Conservation (phyloP, 2,888 invertebrate species). For the Miltochrista miniata region DNA sequence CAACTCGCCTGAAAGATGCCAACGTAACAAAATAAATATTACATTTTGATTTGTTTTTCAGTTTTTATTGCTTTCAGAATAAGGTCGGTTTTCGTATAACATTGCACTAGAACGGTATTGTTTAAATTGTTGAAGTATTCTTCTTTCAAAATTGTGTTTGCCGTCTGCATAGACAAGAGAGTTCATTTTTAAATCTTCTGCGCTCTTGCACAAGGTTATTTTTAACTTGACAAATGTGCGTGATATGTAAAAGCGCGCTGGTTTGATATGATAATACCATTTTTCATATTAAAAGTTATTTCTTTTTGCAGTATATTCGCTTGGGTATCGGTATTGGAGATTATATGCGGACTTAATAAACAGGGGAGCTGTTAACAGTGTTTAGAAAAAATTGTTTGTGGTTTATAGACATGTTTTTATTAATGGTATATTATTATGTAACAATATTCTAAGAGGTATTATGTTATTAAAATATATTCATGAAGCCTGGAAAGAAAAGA, state of each 20-base stretch:
- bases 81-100: constrained; percentile 7
- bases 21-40: constrained; percentile 16
- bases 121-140: constrained; percentile 32
- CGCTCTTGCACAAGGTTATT: background rate
- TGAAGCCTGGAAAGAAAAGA: too few species aligned
- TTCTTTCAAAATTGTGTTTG: constrained; percentile 32
- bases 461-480: too few species aligned
- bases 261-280: constrained; percentile 74
- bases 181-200: constrained; percentile 17
- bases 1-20: constrained; percentile 49
- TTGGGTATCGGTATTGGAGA: constrained; percentile 38
- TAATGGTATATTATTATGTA: background rate
- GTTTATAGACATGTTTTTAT: constrained; percentile 4
- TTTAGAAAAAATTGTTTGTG: constrained; percentile 32
- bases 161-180: constrained; percentile 15
- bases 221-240: constrained; percentile 16
- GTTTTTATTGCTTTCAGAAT: fast-evolving
- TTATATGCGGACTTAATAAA: constrained; percentile 39
- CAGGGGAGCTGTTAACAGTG: constrained; percentile 33
- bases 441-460: too few species aligned
- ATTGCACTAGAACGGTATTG: constrained; percentile 1
- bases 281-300: constrained; percentile 81
- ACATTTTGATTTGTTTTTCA: background rate
- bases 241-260: constrained; percentile 17
- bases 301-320: constrained; percentile 50